Evolutionary conservation across 2,797 vertebrate genomes (phyloP), one percentile per base, ranked within the genome.

Genomic region (Parambassis ranga): DNA sequence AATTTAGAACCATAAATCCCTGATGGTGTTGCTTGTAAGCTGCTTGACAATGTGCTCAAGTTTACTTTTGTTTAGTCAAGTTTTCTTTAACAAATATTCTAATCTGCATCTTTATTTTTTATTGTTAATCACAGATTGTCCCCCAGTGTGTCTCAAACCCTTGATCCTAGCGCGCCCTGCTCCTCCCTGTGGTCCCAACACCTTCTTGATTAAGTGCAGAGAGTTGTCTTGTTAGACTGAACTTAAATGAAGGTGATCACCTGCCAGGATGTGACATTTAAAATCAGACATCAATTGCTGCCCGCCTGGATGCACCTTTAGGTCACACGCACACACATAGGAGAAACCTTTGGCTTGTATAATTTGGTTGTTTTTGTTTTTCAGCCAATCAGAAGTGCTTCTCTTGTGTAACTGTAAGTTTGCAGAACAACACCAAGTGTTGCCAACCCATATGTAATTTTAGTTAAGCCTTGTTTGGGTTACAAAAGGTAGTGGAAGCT

Each of bases 201-300:
- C 15, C 31, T 2, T 27, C 49, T 28, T 74, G 56, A 72, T 75
- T 74, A 28, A 31, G 14, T 50, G 28, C 13, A 42, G 32, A 28
- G 19, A 27, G 22, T 36, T 44, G 39, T 57, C 55, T 63, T 36
- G 42, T 65, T 63, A 42, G 39, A 33, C 42, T n/a, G 19, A 65
- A 22, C 51, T 50, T 22, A 65, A 70, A 55, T 57, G 30, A 81
- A 57, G 35, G 47, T 20, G 65, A 76, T 59, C 32, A 6, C 63
- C 69, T 57, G 67, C 53, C 30, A 48, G 31, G 62, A 59, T 23
- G 42, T 67, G 61, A 73, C 72, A 77, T 74, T 80, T 75, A 49
- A 60, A 73, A 77, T 58, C 66, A 68, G 37, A 52, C 41, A 42
- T 23, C 14, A 47, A 33, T 52, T 20, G 16, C 49, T 28, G 8